Base-by-base conservation (phyloP, 2,113 vertebrate species). In the Catagonus wagneri region DNA sequence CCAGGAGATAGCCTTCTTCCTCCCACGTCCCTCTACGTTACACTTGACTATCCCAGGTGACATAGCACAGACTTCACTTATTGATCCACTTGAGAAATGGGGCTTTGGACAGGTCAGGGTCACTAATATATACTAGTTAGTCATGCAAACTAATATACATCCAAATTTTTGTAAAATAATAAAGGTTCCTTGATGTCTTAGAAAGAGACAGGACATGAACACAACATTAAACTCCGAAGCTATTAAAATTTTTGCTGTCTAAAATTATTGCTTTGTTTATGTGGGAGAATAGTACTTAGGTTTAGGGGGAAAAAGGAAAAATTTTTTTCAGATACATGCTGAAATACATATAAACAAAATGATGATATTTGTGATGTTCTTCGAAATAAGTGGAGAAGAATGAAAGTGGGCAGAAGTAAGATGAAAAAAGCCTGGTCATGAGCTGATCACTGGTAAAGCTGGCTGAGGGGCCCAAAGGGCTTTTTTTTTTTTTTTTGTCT, bases 191-290 rank as follows among this genome's bases (percentile, higher is more conserved):
- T 34, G 2, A 86, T 61, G 34, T 23, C 27, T 93, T 75, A 36
- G 39, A 94, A 96, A 95, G 50, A 52, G 22, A 90, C 1, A 66
- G 27, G 71, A 93, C 2, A 84, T 20, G 6, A 91, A 16, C 16
- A 74, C 7, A 80, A 75, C 22, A 92, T 69, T 44, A 92, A 96
- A 96, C 66, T 96, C 2, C 23, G 92, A 63, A 87, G 54, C 61
- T 72, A 89, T 50, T 90, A 90, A 90, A 91, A 81, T 54, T 87
- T 88, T 32, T 89, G n/a, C 39, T 36, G 87, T 34, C 5, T 68
- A 54, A 6, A 90, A 94, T 52, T 89, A 72, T 32, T 65, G 25
- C 44, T 58, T 32, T 58, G n/a, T 22, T 94, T 68, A 96, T 11
- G 32, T 93, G 71, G 50, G 6, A 83, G 44, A 69, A 94, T 1